Conservation (phyloP, 2,888 invertebrate species). For the Drosophila nigricruria region DNA sequence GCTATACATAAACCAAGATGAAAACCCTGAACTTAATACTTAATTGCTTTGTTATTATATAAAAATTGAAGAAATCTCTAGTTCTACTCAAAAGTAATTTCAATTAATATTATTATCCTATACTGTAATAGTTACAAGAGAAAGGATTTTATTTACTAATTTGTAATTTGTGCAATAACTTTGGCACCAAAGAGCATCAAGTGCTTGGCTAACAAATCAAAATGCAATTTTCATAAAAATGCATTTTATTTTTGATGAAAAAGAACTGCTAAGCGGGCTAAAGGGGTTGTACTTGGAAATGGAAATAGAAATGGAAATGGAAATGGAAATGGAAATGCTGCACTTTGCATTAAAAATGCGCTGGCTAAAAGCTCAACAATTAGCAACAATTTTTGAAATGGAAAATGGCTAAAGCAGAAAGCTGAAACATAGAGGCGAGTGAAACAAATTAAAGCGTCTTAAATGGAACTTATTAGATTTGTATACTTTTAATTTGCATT, state of each 20-base stretch:
- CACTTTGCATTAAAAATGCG: conserved; percentile 80
- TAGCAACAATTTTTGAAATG: conserved; percentile 76
- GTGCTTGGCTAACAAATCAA: conserved; percentile 41
- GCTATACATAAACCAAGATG: neutral
- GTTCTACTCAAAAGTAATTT: neutral
- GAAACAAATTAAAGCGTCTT: conserved; percentile 78
- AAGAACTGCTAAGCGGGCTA: neutral
- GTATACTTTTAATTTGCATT: conserved; percentile 85
- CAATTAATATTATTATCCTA: neutral
- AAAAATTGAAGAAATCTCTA: neutral
- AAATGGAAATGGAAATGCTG: conserved; percentile 32
- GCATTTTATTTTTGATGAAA: conserved; percentile 34
- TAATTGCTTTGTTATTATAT: neutral
- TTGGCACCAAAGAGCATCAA: conserved; percentile 36
- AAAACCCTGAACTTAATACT: neutral
- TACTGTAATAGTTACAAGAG: neutral
- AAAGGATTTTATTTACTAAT: conserved; percentile 17
- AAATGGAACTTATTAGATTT: conserved; percentile 84
- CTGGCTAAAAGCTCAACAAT: conserved; percentile 79
- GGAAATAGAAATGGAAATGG: too few species aligned
- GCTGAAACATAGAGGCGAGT: conserved; percentile 27
- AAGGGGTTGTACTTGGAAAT: neutral
- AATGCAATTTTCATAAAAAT: conserved; percentile 62
- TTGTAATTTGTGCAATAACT: conserved; percentile 44
- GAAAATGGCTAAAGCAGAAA: conserved; percentile 58